Conservation (phyloP, 2,888 invertebrate genomes). For the Cantharis flavilabris region DNA sequence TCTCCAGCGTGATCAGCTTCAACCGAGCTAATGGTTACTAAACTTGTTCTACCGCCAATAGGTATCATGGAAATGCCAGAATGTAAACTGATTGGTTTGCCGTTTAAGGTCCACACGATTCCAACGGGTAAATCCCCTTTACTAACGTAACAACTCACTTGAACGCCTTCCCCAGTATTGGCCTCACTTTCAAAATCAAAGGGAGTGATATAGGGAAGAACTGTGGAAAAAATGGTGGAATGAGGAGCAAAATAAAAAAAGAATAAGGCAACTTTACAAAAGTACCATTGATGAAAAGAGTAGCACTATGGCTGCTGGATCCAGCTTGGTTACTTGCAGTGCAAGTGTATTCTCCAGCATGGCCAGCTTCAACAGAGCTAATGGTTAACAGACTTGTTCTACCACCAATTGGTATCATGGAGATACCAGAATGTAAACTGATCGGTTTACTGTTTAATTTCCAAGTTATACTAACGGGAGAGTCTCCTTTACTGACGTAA, state of each 20-base stretch:
- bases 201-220: slow-evolving; percentile 61
- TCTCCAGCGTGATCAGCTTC: slow-evolving; percentile 70
- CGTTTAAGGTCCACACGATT: slow-evolving; percentile 77
- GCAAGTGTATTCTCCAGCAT: slow-evolving; percentile 63
- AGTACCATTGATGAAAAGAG: slow-evolving; percentile 62
- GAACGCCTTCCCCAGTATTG: slow-evolving; percentile 71
- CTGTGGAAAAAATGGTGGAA: slow-evolving; percentile 37
- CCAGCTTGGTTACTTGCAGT: slow-evolving; percentile 60
- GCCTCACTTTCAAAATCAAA: slow-evolving; percentile 63
- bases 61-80: slow-evolving; percentile 57
- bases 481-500: slow-evolving; percentile 71
- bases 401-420: slow-evolving; percentile 65
- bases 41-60: slow-evolving; percentile 58
- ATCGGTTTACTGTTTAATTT: slow-evolving; percentile 64
- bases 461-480: slow-evolving; percentile 74
- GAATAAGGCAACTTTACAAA: not conserved
- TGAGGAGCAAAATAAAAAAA: slow-evolving; percentile 36
- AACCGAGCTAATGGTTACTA: slow-evolving; percentile 64
- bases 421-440: slow-evolving; percentile 50
- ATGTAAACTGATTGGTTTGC: slow-evolving; percentile 64
- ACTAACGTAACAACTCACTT: slow-evolving; percentile 69
- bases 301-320: slow-evolving; percentile 55
- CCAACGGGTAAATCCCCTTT: slow-evolving; percentile 75
- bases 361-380: slow-evolving; percentile 58
- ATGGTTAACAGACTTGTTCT: slow-evolving; percentile 67